phyloP scores from a whole-genome alignment of 2,797 vertebrate genomes.

The Acipenser oxyrinchus region DNA sequence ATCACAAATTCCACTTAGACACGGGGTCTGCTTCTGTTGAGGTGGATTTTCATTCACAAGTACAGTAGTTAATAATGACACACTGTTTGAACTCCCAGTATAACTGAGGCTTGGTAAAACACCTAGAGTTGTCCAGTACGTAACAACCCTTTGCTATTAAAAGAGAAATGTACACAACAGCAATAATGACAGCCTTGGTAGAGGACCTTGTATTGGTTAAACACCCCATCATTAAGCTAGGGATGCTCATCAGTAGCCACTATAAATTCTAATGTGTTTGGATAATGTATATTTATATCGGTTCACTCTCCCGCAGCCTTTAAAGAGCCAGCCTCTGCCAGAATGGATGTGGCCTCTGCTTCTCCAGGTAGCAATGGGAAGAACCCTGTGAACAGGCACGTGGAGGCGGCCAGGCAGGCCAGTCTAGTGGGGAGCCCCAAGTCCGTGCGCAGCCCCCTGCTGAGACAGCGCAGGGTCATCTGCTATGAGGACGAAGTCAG shows the following conservation, averaged over 20 bases:
- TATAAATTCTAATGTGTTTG: background rate
- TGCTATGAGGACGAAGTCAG: constrained; percentile 66
- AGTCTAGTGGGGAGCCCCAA: constrained; percentile 59
- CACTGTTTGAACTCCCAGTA: background rate
- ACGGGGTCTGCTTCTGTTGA: background rate
- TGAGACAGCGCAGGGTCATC: constrained; percentile 68
- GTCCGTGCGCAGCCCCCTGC: constrained; percentile 71
- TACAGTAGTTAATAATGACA: background rate
- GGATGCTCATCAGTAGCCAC: background rate
- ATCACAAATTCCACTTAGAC: constrained; percentile 18
- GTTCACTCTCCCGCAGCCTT: constrained; percentile 27
- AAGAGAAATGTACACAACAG: no score
- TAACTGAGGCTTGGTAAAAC: background rate
- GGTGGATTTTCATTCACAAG: background rate
- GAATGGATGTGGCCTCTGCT: constrained; percentile 37
- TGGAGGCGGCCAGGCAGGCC: constrained; percentile 48
- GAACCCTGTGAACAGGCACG: constrained; percentile 33
- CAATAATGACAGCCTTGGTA: no score
- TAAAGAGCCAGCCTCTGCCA: constrained; percentile 45
- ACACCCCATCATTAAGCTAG: background rate
- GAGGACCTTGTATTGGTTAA: no score
- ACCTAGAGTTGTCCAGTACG: no score
- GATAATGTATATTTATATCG: background rate
- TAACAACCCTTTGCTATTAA: no score
- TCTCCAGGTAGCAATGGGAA: constrained; percentile 33